Conservation (phyloP, 2,113 vertebrate genomes). For the Alosa alosa region DNA sequence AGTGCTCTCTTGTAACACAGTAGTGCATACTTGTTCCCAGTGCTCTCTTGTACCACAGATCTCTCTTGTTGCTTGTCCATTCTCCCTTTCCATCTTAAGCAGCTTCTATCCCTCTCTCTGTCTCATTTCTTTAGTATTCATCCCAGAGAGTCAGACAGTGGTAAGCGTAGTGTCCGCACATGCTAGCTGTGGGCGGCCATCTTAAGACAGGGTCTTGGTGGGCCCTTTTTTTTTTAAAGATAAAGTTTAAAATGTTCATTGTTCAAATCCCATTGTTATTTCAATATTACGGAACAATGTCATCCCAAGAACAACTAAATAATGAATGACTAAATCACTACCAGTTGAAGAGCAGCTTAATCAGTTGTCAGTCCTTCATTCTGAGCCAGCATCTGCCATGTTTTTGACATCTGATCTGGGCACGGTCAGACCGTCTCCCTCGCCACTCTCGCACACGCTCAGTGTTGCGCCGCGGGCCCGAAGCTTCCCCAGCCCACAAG, state of each 20-base stretch:
- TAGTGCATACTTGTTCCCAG: no score
- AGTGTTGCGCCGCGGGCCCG: no score
- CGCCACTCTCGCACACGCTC: neutral
- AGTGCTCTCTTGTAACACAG: no score
- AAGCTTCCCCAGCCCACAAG: neutral
- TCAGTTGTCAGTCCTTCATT: neutral
- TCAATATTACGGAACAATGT: neutral
- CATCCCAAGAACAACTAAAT: neutral
- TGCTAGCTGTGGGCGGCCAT: neutral
- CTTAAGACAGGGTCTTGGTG: neutral
- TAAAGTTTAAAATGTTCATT: no score
- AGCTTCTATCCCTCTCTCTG: neutral
- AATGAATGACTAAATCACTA: neutral
- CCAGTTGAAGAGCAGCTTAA: neutral
- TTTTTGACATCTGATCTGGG: neutral
- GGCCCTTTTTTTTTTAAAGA: no score
- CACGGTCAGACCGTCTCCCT: neutral
- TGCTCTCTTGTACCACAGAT: neutral
- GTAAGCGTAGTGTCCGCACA: neutral
- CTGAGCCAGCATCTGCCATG: neutral
- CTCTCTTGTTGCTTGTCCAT: neutral
- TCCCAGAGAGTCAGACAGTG: neutral
- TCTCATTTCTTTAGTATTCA: neutral
- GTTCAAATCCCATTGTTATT: neutral
- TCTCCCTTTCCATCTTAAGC: neutral